Conservation (phyloP, 2,888 invertebrate species). For the Lathronympha strigana region DNA sequence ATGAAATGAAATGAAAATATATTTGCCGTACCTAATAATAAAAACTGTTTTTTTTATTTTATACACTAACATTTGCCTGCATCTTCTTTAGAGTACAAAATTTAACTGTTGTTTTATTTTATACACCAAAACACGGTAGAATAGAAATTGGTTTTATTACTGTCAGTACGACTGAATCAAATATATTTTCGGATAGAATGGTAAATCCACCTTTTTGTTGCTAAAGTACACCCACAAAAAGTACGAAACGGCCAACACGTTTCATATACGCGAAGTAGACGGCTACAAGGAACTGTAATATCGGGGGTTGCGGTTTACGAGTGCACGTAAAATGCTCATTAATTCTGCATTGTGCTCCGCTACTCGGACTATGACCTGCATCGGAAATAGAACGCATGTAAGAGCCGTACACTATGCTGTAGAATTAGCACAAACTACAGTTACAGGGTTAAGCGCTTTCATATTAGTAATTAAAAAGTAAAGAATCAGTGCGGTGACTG, state of each 20-base stretch:
- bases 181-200: no score
- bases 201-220: neutral
- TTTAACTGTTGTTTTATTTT: no score
- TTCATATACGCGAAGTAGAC: neutral
- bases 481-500: neutral
- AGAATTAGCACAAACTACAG: neutral
- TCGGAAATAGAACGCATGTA: slow-evolving; percentile 53
- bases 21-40: no score
- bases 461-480: no score
- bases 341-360: slow-evolving; percentile 62
- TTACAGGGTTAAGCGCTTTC: neutral
- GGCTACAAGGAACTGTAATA: slow-evolving; percentile 56
- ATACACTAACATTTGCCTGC: no score
- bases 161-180: no score
- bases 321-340: slow-evolving; percentile 65
- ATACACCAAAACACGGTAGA: no score
- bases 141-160: no score
- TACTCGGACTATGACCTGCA: slow-evolving; percentile 51
- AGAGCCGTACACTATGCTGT: slow-evolving; percentile 22
- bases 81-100: no score
- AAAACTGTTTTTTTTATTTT: no score
- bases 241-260: neutral
- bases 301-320: slow-evolving; percentile 60
- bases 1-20: no score
- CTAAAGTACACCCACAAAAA: neutral